Evolutionary conservation across 2,113 vertebrate genomes (phyloP).

Genomic region (Deroptyus accipitrinus): DNA sequence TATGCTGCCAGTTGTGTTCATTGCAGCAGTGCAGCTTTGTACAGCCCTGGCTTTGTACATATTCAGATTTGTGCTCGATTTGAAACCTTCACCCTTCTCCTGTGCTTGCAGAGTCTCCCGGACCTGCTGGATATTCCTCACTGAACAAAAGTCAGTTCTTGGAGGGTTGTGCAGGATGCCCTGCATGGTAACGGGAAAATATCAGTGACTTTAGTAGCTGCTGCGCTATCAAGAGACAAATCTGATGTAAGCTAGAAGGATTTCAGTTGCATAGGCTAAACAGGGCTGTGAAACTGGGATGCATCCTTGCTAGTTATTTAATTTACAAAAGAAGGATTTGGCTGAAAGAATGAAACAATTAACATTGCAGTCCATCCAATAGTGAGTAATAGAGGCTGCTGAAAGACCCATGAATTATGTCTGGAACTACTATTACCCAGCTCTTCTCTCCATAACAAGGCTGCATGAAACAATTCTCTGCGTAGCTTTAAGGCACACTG

Average conservation of each 20-base stretch:
- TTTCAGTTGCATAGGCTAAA: neutral
- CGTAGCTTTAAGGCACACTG: neutral
- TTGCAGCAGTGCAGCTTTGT: neutral
- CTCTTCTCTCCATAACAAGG: neutral
- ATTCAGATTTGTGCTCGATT: neutral
- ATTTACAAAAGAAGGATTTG: neutral
- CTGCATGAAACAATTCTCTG: neutral
- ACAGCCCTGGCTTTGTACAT: neutral
- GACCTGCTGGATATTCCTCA: neutral
- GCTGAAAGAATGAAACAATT: constrained; percentile 1
- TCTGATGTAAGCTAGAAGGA: neutral
- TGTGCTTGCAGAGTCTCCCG: neutral
- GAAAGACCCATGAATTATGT: neutral
- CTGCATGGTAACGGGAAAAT: neutral
- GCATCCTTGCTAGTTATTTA: neutral
- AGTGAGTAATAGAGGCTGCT: neutral
- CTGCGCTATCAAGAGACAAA: neutral
- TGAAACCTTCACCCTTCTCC: neutral
- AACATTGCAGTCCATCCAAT: neutral
- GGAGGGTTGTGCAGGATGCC: neutral
- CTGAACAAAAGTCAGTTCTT: neutral
- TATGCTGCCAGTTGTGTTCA: accelerated
- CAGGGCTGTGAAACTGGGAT: neutral
- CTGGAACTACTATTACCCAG: neutral
- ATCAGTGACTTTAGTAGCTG: neutral